phyloP scores from a whole-genome alignment of 2,888 invertebrate genomes.

The Machimus atricapillus region DNA sequence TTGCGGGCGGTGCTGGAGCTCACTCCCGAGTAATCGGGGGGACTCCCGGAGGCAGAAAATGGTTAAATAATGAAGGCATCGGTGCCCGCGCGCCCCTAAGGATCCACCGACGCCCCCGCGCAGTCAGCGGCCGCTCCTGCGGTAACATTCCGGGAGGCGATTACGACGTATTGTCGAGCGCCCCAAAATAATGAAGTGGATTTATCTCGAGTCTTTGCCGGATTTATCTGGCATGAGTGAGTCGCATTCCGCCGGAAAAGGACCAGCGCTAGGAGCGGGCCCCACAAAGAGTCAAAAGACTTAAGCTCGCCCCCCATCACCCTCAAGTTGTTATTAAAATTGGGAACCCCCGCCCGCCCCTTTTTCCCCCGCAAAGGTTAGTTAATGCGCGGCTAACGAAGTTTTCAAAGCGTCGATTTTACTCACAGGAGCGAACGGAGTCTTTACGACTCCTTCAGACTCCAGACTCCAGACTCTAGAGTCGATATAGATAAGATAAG shows the following conservation, averaged over 20 bases:
- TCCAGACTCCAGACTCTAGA: not conserved
- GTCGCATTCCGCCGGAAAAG: not conserved
- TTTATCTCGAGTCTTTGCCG: not conserved
- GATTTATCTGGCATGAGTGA: slow-evolving; percentile 27
- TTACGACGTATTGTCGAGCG: slow-evolving; percentile 9
- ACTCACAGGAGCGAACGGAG: not conserved
- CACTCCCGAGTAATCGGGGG: not conserved
- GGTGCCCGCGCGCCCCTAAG: not conserved
- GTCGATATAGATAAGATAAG: not conserved
- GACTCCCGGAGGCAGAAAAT: not conserved
- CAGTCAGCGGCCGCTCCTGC: not conserved
- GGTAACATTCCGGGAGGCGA: not conserved
- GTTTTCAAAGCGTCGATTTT: not conserved
- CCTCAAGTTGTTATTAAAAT: slow-evolving; percentile 6
- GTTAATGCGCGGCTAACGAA: not conserved
- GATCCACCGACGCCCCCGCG: not conserved
- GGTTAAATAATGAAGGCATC: slow-evolving; percentile 2
- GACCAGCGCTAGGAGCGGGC: not conserved
- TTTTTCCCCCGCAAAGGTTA: not conserved
- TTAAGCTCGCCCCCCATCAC: not conserved
- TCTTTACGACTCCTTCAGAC: not conserved
- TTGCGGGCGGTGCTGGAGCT: not conserved
- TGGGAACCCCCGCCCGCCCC: not conserved
- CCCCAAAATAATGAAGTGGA: slow-evolving; percentile 32
- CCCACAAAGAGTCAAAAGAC: not conserved